These are phyloP conservation scores for Geothlypis trichas DNA, from an alignment of 2,113 vertebrate genomes.

Conservation along the genomic window DNA sequence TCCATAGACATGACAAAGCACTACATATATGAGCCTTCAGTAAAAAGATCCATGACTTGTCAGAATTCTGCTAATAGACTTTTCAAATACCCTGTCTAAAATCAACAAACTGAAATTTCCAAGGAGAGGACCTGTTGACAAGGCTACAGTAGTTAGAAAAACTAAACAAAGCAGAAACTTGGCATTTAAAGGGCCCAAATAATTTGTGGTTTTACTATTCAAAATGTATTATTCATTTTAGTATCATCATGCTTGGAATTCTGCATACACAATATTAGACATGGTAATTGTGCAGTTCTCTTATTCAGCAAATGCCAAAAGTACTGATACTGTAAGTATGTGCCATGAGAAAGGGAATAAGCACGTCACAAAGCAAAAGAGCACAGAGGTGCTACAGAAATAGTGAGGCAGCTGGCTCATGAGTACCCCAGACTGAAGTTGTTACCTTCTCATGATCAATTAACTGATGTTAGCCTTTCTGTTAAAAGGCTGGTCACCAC, in stretches of 20 bases:
- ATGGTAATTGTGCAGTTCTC: background rate
- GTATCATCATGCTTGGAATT: background rate
- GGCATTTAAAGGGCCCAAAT: background rate
- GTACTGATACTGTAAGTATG: background rate
- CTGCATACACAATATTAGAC: background rate
- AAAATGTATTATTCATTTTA: background rate
- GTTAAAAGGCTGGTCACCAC: background rate
- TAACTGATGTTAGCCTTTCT: background rate
- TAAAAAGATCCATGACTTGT: background rate
- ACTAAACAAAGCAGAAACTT: background rate
- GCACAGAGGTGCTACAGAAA: background rate
- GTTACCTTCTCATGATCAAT: background rate
- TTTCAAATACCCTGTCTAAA: background rate
- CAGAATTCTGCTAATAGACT: background rate
- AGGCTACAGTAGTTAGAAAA: background rate
- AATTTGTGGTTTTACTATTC: background rate
- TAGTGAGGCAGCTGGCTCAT: background rate
- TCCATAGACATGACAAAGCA: background rate
- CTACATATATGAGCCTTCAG: background rate
- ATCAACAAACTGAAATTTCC: background rate
- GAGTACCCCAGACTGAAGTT: background rate
- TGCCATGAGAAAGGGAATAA: background rate
- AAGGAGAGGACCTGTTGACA: background rate
- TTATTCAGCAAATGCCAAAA: background rate
- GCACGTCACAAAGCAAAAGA: background rate